Percentiles rank a stretch among this genome's conserved stretches.
Evolutionary conservation across 2,888 invertebrate species (phyloP).

Genomic region (Agrilus mali): DNA sequence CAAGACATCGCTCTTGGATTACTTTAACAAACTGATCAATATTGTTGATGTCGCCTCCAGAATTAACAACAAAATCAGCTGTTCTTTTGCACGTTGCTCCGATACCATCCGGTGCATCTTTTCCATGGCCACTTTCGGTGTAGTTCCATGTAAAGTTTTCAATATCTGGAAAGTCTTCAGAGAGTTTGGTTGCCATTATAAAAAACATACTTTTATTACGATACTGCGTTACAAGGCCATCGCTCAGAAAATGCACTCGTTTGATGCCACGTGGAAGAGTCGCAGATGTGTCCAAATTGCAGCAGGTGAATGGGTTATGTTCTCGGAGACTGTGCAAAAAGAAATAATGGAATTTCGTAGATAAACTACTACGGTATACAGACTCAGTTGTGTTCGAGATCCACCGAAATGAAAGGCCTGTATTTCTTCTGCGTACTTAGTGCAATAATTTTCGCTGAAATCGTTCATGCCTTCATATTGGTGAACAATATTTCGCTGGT

Average conservation of each 20-base stretch:
- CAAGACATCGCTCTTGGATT: no score
- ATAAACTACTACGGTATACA: no score
- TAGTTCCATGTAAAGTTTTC: conserved; percentile 20
- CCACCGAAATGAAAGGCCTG: no score
- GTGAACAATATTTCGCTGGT: background rate
- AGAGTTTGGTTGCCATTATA: conserved; percentile 16
- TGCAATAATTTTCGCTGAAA: no score
- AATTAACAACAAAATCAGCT: conserved; percentile 19
- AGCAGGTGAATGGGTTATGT: conserved; percentile 8
- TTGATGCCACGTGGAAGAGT: conserved; percentile 12
- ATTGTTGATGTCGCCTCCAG: conserved; percentile 11
- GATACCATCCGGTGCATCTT: conserved; percentile 24
- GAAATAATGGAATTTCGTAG: no score
- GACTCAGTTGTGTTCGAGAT: no score
- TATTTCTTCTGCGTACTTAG: no score
- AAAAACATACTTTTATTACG: conserved; percentile 27
- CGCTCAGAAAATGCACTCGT: conserved; percentile 24
- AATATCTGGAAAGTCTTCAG: conserved; percentile 10
- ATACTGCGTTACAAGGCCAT: conserved; percentile 27
- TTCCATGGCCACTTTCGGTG: conserved; percentile 23
- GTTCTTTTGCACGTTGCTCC: conserved; percentile 21
- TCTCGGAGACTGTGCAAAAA: no score
- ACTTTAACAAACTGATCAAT: no score
- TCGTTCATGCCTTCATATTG: background rate
- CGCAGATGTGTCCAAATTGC: conserved; percentile 29